Conservation (phyloP, 2,888 invertebrate genomes). For the Calameuta idolon region DNA sequence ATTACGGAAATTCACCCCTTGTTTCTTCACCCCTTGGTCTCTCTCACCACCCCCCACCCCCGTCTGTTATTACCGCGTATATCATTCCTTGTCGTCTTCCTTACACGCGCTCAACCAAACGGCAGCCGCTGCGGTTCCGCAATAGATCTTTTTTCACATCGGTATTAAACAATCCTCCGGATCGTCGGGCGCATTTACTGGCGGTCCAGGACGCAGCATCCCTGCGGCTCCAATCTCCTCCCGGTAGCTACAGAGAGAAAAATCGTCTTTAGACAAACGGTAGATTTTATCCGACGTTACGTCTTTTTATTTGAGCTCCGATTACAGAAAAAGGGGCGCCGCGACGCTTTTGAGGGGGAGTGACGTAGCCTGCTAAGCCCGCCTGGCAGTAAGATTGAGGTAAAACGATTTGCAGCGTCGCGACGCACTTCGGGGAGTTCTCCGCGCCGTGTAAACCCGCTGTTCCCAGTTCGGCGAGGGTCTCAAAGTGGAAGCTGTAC, state of each 20-base stretch:
- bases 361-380: neutral
- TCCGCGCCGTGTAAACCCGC: conserved; percentile 17
- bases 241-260: conserved; percentile 42
- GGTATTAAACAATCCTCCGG: neutral
- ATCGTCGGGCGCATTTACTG: too few relatives aligned
- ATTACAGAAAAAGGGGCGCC: conserved; percentile 49
- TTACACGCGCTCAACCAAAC: conserved; percentile 30
- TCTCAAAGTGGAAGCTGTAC: conserved; percentile 20
- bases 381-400: conserved; percentile 50
- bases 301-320: conserved; percentile 63
- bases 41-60: conserved; percentile 34
- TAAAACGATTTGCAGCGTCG: conserved; percentile 61
- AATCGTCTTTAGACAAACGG: conserved; percentile 66
- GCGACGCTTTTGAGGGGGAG: conserved; percentile 3
- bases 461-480: conserved; percentile 13
- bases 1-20: conserved; percentile 57
- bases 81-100: conserved; percentile 57
- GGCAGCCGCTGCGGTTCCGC: conserved; percentile 14
- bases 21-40: conserved; percentile 34
- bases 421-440: conserved; percentile 34
- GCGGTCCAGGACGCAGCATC: conserved; percentile 9
- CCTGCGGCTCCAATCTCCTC: too few relatives aligned
- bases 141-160: neutral
- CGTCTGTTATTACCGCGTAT: conserved; percentile 60
- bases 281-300: conserved; percentile 64